A percentile compares a stretch with the other conserved stretches of the same genome.
Conservation (phyloP, 2,888 invertebrate species). For the Pherbina coryleti region DNA sequence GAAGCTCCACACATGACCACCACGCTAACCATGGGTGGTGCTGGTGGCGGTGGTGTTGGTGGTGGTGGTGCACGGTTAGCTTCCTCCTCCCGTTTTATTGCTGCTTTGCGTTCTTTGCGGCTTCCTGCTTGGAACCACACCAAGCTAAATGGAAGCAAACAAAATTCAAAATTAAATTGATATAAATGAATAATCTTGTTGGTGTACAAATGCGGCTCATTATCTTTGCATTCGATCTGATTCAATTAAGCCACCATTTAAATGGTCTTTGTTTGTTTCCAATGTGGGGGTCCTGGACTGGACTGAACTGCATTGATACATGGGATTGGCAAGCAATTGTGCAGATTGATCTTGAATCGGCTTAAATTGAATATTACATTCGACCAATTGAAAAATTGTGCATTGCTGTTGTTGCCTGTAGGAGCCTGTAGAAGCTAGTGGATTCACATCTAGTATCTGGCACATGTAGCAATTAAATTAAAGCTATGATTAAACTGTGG, state of each 20-base stretch:
- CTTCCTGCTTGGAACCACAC: not conserved
- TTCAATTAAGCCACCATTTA: constrained; percentile 31
- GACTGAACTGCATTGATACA: no score
- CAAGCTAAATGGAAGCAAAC: not conserved
- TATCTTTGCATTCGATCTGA: constrained; percentile 29
- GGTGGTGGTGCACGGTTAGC: not conserved
- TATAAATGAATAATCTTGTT: constrained; percentile 26
- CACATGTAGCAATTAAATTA: no score
- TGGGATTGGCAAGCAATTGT: not conserved
- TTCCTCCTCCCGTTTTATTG: not conserved
- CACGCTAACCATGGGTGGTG: constrained; percentile 18
- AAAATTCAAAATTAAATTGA: constrained; percentile 32
- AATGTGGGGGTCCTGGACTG: not conserved
- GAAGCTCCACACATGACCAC: constrained; percentile 3
- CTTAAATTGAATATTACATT: not conserved
- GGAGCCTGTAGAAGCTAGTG: no score
- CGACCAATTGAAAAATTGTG: not conserved
- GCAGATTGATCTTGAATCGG: constrained; percentile 9
- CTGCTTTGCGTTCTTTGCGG: not conserved
- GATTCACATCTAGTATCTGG: no score
- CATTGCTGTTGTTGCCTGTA: no score
- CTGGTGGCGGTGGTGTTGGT: no score
- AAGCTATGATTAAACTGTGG: no score
- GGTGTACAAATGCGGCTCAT: constrained; percentile 23
- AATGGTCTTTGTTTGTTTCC: constrained; percentile 9